phyloP scores from a whole-genome alignment of 2,888 invertebrate species.

The Pristionchus japonicus region DNA sequence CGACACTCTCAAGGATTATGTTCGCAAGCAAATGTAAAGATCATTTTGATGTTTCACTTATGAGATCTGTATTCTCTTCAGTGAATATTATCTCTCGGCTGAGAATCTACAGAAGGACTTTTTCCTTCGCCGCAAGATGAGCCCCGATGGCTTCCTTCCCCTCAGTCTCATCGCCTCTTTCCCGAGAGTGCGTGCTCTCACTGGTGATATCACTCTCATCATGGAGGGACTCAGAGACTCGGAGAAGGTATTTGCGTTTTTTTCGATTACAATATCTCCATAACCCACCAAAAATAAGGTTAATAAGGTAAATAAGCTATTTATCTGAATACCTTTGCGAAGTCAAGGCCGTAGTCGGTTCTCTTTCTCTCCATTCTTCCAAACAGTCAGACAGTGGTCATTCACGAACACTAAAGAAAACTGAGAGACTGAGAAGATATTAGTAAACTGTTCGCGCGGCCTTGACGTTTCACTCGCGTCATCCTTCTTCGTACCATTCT shows the following conservation, averaged over 20 bases:
- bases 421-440: neutral
- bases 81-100: conserved; percentile 98
- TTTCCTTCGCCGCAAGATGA: conserved; percentile 97
- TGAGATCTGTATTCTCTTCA: too few species aligned
- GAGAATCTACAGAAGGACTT: conserved; percentile 95
- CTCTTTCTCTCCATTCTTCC: neutral
- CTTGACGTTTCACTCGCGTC: neutral
- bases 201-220: conserved; percentile 87
- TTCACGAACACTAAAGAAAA: neutral
- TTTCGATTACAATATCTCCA: neutral
- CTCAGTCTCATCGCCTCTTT: conserved; percentile 94
- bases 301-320: too few species aligned
- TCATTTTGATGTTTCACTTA: conserved; percentile 71
- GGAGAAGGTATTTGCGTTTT: conserved; percentile 81
- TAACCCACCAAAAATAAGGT: too few species aligned
- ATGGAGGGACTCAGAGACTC: conserved; percentile 88
- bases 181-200: conserved; percentile 90
- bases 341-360: neutral
- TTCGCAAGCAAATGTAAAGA: conserved; percentile 74
- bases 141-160: conserved; percentile 91
- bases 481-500: neutral
- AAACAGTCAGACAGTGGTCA: neutral
- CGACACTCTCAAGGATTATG: conserved; percentile 71
- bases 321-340: neutral
- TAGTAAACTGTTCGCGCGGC: conserved; percentile 15